Percentiles rank a stretch among this genome's conserved stretches.
phyloP scores from a whole-genome alignment of 2,113 vertebrate species.

The Brachyhypopomus gauderio region DNA sequence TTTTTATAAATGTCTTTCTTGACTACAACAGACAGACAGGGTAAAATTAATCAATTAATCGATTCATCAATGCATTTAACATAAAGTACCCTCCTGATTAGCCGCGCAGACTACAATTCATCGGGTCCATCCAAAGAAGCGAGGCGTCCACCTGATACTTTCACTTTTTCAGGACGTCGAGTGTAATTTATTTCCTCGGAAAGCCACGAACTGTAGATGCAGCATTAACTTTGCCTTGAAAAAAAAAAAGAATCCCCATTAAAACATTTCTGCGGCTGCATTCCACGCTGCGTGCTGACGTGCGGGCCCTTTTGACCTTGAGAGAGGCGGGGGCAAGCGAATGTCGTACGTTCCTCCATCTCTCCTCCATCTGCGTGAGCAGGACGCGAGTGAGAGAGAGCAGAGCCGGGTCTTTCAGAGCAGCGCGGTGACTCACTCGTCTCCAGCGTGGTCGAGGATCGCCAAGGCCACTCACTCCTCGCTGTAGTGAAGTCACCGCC shows the following conservation, averaged over 20 bases:
- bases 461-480: conserved; percentile 6
- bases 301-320: conserved; percentile 35
- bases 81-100: conserved; percentile 62
- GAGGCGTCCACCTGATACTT: conserved; percentile 60
- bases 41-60: too few relatives aligned
- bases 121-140: conserved; percentile 53
- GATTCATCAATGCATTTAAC: conserved; percentile 37
- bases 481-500: conserved; percentile 26
- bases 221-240: conserved; percentile 49
- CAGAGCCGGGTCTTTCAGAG: conserved; percentile 11
- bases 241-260: conserved; percentile 37
- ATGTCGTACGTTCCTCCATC: conserved; percentile 25
- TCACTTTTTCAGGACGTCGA: conserved; percentile 34
- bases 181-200: conserved; percentile 44
- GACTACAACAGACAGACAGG: not conserved
- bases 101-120: conserved; percentile 66
- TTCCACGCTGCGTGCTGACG: conserved; percentile 47
- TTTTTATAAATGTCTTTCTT: not conserved
- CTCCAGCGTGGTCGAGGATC: conserved; percentile 10
- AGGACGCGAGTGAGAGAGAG: conserved; percentile 33
- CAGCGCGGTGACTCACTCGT: conserved; percentile 26
- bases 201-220: conserved; percentile 54
- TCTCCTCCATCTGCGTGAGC: conserved; percentile 39
- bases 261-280: conserved; percentile 37
- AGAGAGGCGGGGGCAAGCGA: conserved; percentile 28